Base-by-base conservation (phyloP, 1,140 invertebrate species). In the Pogonognathellus flavescens region DNA sequence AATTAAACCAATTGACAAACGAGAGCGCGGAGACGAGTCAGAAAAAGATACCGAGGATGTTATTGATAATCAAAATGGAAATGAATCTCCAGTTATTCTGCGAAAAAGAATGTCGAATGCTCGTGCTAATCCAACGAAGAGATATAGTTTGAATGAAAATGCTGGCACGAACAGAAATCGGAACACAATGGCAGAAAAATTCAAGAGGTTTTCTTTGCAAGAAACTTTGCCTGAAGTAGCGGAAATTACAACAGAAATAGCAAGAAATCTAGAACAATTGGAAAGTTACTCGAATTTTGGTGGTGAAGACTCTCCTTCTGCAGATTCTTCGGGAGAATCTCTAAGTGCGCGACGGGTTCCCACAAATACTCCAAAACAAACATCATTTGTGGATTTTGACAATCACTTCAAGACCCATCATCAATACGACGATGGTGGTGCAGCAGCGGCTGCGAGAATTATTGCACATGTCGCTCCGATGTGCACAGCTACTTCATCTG, bases 1-100 rank as follows among this genome's bases (percentile, higher is more conserved):
- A 91, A 92, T 85, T 92, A 89, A 88, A 89, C 92, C n/a, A 88
- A 53, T 84, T 52, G 86, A 87, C 52, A 86, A 88, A 52, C 52
- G 89, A 83, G 89, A 89, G 85, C 87, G 90, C 13, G 85, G 89
- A 76, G 89, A 90, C 62, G 88, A 90, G 49, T 87, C 88, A 49
- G 87, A 89, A 25, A 88, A 89, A 82, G 80, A 85, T 22, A 81
- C 53, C 16, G 76, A 59, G 70, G 86, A 80, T 53, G 60, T 62
- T 25, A 49, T n/a, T 22, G 84, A 66, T 13, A 87, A 76, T 72
- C 20, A 62, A 50, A 41, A 80, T 18, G 83, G 60, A 49, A 57
- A 80, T 18, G 80, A 84, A 50, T 50, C 55, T 50, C 59, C 70
- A 60, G 82, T 31, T 1, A 59, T 59, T n/a, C 53, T 70, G 8